phyloP scores from a whole-genome alignment of 2,113 vertebrate species.

The Oplegnathus fasciatus region DNA sequence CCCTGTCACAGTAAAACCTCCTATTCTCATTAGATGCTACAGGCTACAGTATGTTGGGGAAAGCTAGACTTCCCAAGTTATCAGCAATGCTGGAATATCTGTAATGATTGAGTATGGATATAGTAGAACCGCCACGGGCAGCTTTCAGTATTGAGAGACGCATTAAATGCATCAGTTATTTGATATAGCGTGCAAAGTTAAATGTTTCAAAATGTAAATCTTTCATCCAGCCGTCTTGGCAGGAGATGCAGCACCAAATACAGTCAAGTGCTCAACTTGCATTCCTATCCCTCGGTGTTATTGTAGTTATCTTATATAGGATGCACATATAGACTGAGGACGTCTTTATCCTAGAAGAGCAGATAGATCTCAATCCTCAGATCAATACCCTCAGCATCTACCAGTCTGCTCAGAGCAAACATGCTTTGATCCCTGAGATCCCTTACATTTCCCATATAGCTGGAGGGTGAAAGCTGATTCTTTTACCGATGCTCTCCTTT shows the following conservation, averaged over 20 bases:
- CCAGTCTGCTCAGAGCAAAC: constrained; percentile 56
- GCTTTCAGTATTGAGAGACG: background rate
- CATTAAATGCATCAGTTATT: background rate
- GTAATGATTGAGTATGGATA: background rate
- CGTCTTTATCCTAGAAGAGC: constrained; percentile 25
- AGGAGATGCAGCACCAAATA: background rate
- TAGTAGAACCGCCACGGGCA: background rate
- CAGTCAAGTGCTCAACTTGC: background rate
- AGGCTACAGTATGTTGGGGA: background rate
- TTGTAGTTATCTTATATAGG: background rate
- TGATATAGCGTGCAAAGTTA: background rate
- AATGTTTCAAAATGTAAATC: background rate
- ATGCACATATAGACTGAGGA: constrained; percentile 9
- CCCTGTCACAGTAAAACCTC: background rate
- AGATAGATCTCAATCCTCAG: constrained; percentile 44
- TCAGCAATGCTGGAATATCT: background rate
- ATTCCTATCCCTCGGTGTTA: background rate
- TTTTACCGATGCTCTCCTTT: constrained; percentile 43
- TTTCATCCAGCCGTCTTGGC: background rate
- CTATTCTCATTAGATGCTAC: background rate
- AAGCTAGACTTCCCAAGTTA: background rate
- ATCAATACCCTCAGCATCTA: constrained; percentile 61
- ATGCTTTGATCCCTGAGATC: constrained; percentile 70
- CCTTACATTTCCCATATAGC: constrained; percentile 61
- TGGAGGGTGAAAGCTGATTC: constrained; percentile 64